phyloP scores from a whole-genome alignment of 2,113 vertebrate genomes.

The Melanocharis versteri region DNA sequence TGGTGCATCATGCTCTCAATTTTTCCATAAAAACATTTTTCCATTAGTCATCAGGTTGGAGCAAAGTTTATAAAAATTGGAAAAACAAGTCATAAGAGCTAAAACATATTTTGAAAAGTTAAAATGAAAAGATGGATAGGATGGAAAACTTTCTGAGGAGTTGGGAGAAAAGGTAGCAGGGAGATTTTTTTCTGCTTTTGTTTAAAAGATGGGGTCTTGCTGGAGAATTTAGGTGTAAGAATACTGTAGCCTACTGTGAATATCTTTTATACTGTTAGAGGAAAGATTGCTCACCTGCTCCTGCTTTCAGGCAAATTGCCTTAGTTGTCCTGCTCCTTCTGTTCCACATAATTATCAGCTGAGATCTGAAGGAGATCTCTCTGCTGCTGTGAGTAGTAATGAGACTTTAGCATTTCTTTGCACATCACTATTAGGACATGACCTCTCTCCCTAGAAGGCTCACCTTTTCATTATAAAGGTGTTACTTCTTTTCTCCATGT shows the following conservation, averaged over 20 bases:
- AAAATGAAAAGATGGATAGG: background rate
- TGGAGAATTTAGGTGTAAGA: background rate
- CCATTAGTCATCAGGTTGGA: slow-evolving; percentile 33
- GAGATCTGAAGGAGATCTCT: background rate
- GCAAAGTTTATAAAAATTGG: slow-evolving; percentile 20
- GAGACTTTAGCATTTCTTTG: slow-evolving; percentile 16
- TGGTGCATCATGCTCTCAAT: background rate
- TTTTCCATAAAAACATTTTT: slow-evolving; percentile 20
- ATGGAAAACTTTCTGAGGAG: background rate
- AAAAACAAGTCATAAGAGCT: background rate
- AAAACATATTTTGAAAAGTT: slow-evolving; percentile 35
- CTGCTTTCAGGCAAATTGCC: background rate
- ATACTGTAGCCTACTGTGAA: background rate
- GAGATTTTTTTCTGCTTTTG: background rate
- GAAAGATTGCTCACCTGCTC: background rate
- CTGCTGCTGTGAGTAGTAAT: slow-evolving; percentile 3
- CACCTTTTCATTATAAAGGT: background rate
- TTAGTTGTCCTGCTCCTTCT: background rate
- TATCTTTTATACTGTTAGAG: background rate
- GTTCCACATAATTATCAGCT: background rate
- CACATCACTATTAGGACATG: background rate
- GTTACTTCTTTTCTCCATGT: background rate
- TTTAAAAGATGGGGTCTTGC: background rate
- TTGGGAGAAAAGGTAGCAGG: background rate
- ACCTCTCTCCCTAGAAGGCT: background rate